Evolutionary conservation across 2,797 vertebrate species (phyloP).

Genomic region (Dendrocincla tyrannina): DNA sequence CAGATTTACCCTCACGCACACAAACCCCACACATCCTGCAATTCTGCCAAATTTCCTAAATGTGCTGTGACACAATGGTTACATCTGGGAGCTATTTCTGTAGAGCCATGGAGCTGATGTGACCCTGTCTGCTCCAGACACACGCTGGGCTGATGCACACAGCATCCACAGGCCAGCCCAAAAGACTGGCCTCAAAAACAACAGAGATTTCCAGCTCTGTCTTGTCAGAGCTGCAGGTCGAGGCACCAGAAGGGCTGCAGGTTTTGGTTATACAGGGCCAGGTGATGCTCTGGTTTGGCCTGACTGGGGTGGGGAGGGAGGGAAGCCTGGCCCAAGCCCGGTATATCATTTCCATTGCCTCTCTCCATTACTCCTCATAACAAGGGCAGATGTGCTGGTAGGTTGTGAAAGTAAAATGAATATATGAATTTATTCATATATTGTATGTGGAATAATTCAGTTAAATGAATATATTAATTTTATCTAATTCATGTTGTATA

Average conservation of each 20-base stretch:
- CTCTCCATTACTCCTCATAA: neutral
- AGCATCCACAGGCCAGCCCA: neutral
- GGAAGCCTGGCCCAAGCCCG: neutral
- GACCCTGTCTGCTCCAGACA: neutral
- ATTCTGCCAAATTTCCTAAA: neutral
- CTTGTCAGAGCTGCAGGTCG: neutral
- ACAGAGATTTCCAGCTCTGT: neutral
- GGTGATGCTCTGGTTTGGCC: neutral
- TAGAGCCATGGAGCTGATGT: neutral
- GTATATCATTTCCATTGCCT: accelerated
- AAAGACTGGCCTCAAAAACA: neutral
- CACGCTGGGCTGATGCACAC: neutral
- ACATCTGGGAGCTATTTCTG: conserved; percentile 42
- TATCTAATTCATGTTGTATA: neutral
- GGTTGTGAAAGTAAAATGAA: neutral
- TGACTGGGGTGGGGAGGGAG: neutral
- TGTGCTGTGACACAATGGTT: conserved; percentile 2
- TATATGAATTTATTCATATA: neutral
- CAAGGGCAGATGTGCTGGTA: neutral
- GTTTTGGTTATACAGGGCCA: neutral
- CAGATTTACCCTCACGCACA: neutral
- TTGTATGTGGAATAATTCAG: neutral
- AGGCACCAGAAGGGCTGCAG: neutral
- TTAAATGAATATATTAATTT: neutral
- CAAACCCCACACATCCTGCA: neutral